These are phyloP conservation scores for Protophormia terraenovae DNA, from an alignment of 2,888 invertebrate genomes.

Conservation along the genomic window DNA sequence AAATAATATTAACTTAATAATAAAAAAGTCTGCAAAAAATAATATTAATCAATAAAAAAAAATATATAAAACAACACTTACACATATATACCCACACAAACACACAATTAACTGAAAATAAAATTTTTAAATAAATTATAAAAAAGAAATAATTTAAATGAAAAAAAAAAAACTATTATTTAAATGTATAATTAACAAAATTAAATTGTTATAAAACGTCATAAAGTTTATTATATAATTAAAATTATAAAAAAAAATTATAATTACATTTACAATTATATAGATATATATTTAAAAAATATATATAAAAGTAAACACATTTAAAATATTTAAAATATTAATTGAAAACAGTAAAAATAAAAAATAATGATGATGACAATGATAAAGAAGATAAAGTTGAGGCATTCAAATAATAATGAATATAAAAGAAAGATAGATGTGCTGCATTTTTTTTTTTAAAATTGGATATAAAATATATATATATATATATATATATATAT, in stretches of 20 bases:
- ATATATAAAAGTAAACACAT: conserved; percentile 33
- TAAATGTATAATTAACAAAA: conserved; percentile 57
- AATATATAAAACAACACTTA: neutral
- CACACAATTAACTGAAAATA: neutral
- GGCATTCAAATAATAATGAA: conserved; percentile 32
- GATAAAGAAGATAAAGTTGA: conserved; percentile 26
- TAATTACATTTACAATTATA: conserved; percentile 51
- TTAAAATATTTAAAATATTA: conserved; percentile 39
- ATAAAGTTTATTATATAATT: conserved; percentile 63
- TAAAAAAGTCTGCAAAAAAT: conserved; percentile 56
- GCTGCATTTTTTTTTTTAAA: conserved; percentile 64
- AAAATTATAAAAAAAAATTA: conserved; percentile 21
- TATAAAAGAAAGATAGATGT: conserved; percentile 44
- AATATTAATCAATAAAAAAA: conserved; percentile 37
- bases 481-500: conserved; percentile 43
- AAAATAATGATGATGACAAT: conserved; percentile 14
- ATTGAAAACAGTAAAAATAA: conserved; percentile 25
- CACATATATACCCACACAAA: conserved; percentile 20
- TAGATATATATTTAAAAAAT: conserved; percentile 42
- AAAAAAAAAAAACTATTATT: conserved; percentile 36
- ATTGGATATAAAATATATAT: conserved; percentile 45
- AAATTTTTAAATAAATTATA: conserved; percentile 34
- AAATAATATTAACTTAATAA: conserved; percentile 31
- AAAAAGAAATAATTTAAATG: conserved; percentile 5
- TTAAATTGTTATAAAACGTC: conserved; percentile 61